Base-by-base conservation (phyloP, 2,113 vertebrate genomes). In the Callipepla californica region DNA sequence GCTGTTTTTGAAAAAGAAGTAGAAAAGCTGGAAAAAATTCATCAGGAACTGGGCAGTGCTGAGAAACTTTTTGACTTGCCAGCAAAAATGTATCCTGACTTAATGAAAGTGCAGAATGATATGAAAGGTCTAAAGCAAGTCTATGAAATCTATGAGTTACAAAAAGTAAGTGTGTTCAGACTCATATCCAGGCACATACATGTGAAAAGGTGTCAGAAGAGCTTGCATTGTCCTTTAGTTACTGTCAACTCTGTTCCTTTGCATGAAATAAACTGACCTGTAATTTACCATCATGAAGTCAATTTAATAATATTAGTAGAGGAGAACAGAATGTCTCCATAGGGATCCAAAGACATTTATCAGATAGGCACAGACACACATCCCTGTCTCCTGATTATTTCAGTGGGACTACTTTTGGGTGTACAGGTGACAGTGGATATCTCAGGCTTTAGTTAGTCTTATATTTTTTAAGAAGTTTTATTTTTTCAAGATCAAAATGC, bases 51-150 rank as follows among this genome's bases (percentile, higher is more conserved):
- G 65, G 96, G 97, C 9, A 98, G 98, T 32, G 98, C 98, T 7
- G 98, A 99, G 96, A 99, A 99, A 80, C 98, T 99, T 69, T 97
- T 99, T 38, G 98, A 98, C 65, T 97, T 99, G 32, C 97, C 98
- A 3, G 96, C 97, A 82, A 98, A 98, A 2, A 67, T 93, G 66
- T 99, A 99, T 67, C 98, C 98, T 1, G 98, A 98, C 44, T 94
- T 99, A 57, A 62, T 98, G 9, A 97, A 95, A 55, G 97, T 99
- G 26, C 98, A 99, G 94, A 98, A 98, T 89, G 98, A 99, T 67
- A 98, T 99, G 97, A 95, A 78, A 0, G 98, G 97, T 40, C 95
- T 99, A 70, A 97, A 97, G 90, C 95, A 97, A 92, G 97, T 99
- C 85, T 99, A 99, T 47, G 97, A 98, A 13, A 95, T 99, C 74